Evolutionary conservation across 2,113 vertebrate species (phyloP), one percentile per base, ranked within the genome.

Genomic region (Ceratotherium simum): DNA sequence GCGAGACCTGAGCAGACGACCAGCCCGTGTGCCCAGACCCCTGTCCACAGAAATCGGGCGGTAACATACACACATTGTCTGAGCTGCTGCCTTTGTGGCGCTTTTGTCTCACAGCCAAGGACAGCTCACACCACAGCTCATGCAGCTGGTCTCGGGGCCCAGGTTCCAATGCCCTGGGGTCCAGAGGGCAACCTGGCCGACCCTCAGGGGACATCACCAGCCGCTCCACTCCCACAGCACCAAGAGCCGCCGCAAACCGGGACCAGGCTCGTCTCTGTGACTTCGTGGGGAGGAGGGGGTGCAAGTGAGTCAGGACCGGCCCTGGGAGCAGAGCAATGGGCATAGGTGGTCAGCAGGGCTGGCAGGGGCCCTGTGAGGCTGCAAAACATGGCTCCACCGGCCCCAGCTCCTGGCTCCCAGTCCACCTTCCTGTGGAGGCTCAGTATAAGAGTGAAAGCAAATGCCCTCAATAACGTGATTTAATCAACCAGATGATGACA

Each of bases 61-160:
- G 12, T 2, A 4, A 20, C 1, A 25, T 3, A 5, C 3, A 0
- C 5, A 33, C 0, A 0, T 1, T 2, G 4, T 13, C 60, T 3
- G 60, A 31, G 87, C 62, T 20, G 21, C 62, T 1, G 4, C 16
- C 5, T 33, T 2, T 3, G 36, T 21, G 33, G 48, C 1, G 1
- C 3, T 17, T 3, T 21, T 27, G 8, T 60, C 20, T 9, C 23
- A 0, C 2, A 6, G 46, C n/a, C 5, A 36, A 65, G n/a, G 12
- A 8, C 8, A 5, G 2, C 5, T 1, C 6, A 1, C 6, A 6
- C 27, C 0, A 46, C 62, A 10, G 8, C 36, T 21, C 6, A 0
- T 0, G 0, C 29, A 4, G 56, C 33, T 9, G 67, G 36, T 6
- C 29, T 20, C 54, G 3, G 14, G 36, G 20, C 36, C 25, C 6